Percentiles rank a stretch among this genome's conserved stretches.
These are phyloP conservation scores for Euphysa ruthae DNA, from an alignment of 30 jellyfish, hydroid and myxozoan species.

Conservation along the genomic window DNA sequence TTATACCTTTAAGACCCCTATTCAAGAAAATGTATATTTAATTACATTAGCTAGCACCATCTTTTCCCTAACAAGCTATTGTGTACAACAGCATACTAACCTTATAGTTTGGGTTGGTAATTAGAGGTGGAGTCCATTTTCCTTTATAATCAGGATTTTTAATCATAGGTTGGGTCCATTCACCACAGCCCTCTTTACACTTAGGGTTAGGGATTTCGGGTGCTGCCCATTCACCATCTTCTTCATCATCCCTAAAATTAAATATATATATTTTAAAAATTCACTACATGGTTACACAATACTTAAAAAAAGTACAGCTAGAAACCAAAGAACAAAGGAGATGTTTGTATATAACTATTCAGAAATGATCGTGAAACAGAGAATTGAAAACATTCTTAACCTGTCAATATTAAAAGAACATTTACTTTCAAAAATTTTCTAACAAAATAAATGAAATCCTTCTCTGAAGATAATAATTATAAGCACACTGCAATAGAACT, in stretches of 20 bases:
- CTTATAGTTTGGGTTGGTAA: constrained; percentile 80
- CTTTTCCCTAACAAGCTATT: too few relatives aligned
- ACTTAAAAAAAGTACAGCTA: not conserved
- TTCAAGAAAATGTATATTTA: too few relatives aligned
- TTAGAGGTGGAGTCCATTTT: constrained; percentile 86
- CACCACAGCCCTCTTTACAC: constrained; percentile 95
- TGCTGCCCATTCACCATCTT: constrained; percentile 99
- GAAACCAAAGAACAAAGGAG: not conserved
- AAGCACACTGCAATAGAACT: not conserved
- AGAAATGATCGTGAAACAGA: too few relatives aligned
- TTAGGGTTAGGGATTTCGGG: constrained; percentile 93
- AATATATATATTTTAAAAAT: not conserved
- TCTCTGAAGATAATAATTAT: not conserved
- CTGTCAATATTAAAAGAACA: too few relatives aligned
- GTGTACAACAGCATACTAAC: constrained; percentile 14
- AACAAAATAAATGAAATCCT: too few relatives aligned
- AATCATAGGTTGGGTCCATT: constrained; percentile 84
- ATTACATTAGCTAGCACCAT: too few relatives aligned
- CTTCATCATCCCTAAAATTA: constrained; percentile 69
- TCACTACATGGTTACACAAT: not conserved
- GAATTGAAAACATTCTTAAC: too few relatives aligned
- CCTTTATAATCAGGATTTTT: constrained; percentile 93
- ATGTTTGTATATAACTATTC: too few relatives aligned
- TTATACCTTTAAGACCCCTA: too few relatives aligned
- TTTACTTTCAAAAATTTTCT: too few relatives aligned